Evolutionary conservation across 2,888 invertebrate species (phyloP).

Genomic region (Tuberolachnus salignus): DNA sequence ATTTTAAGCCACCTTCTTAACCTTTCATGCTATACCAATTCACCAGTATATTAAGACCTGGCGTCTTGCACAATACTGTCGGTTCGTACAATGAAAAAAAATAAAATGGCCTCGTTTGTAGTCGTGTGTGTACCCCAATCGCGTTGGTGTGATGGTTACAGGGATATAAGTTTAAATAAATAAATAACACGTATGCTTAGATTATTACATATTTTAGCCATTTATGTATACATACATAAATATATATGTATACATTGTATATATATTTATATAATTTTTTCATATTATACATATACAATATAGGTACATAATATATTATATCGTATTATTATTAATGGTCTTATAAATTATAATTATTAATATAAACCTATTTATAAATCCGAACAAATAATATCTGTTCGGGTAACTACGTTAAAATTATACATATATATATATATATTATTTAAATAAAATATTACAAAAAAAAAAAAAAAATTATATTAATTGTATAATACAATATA

Average conservation of each 20-base stretch:
- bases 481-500: conserved; percentile 32
- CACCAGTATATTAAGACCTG: no score
- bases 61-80: no score
- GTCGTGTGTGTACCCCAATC: no score
- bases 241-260: conserved; percentile 27
- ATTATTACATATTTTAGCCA: not conserved
- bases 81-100: no score
- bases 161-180: no score
- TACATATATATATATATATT: conserved; percentile 11
- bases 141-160: no score
- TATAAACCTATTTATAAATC: conserved; percentile 51
- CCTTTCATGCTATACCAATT: no score
- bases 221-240: not conserved
- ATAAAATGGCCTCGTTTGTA: no score
- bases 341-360: not conserved
- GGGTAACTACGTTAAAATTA: conserved; percentile 46
- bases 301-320: conserved; percentile 32
- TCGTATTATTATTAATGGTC: conserved; percentile 17
- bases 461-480: conserved; percentile 26
- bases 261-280: not conserved
- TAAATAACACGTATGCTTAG: no score
- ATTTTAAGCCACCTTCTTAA: no score
- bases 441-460: conserved; percentile 2
- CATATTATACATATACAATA: conserved; percentile 10
- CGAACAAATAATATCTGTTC: conserved; percentile 39